Evolutionary conservation across 2,888 invertebrate genomes (phyloP).

Genomic region (Corbicula japonica): DNA sequence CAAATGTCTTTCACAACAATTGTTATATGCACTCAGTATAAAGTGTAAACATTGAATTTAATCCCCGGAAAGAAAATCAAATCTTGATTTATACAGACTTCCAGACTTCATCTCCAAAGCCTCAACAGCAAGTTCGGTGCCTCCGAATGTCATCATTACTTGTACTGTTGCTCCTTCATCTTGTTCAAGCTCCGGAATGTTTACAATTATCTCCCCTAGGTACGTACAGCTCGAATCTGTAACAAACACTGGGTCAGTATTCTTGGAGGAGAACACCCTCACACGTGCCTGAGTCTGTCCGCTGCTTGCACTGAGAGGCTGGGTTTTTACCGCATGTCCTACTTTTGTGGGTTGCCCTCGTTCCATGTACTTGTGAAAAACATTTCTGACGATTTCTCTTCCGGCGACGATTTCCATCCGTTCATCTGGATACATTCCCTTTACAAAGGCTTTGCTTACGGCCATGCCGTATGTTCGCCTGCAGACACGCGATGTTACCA

Average conservation of each 20-base stretch:
- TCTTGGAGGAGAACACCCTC: conserved; percentile 50
- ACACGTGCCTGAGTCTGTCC: conserved; percentile 38
- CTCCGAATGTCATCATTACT: conserved; percentile 56
- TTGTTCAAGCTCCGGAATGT: conserved; percentile 35
- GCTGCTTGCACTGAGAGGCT: conserved; percentile 32
- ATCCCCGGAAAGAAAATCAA: conserved; percentile 50
- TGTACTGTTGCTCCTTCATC: conserved; percentile 20
- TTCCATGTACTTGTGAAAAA: conserved; percentile 59
- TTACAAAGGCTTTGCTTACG: conserved; percentile 41
- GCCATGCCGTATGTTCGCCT: conserved; percentile 60
- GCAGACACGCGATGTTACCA: conserved; percentile 56
- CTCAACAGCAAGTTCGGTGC: conserved; percentile 54
- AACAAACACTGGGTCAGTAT: conserved; percentile 47
- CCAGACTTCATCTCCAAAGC: conserved; percentile 35
- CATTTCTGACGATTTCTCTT: conserved; percentile 44
- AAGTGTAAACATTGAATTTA: too few species aligned
- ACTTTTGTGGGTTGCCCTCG: conserved; percentile 50
- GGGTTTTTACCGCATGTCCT: conserved; percentile 37
- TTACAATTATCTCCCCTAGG: conserved; percentile 54
- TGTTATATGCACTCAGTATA: too few species aligned
- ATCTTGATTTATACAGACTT: conserved; percentile 38
- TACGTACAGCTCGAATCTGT: conserved; percentile 42
- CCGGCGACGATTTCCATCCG: conserved; percentile 20
- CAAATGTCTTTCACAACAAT: too few species aligned
- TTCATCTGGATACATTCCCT: conserved; percentile 43